Percentiles rank a stretch among this genome's conserved stretches.
Conservation (phyloP, 2,888 invertebrate species). For the Lobophora halterata region DNA sequence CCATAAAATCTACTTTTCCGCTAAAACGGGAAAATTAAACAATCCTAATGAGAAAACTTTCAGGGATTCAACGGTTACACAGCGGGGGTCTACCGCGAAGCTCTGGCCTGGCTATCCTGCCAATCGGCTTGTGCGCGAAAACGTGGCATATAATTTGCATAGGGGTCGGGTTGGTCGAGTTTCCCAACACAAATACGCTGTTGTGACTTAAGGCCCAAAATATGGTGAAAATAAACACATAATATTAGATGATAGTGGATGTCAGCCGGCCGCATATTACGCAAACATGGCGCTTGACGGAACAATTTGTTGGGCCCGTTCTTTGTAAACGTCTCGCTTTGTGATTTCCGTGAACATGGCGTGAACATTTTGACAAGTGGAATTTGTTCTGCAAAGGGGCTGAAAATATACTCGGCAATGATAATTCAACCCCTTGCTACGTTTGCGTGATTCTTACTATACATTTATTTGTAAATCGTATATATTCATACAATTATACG, state of each 20-base stretch:
- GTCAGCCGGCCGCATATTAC: slow-evolving; percentile 56
- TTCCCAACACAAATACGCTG: slow-evolving; percentile 15
- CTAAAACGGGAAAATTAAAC: slow-evolving; percentile 42
- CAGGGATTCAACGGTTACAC: slow-evolving; percentile 42
- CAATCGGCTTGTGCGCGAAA: slow-evolving; percentile 12
- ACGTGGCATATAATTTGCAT: slow-evolving; percentile 24
- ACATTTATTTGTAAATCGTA: no score
- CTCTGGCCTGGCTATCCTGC: slow-evolving; percentile 11
- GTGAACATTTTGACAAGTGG: slow-evolving; percentile 75
- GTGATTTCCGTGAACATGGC: slow-evolving; percentile 67
- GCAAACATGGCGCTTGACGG: slow-evolving; percentile 63
- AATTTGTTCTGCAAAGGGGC: slow-evolving; percentile 66
- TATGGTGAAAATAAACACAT: slow-evolving; percentile 44
- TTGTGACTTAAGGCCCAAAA: slow-evolving; percentile 30
- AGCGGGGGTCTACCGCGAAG: slow-evolving; percentile 39
- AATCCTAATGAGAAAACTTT: slow-evolving; percentile 54
- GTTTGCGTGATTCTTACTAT: slow-evolving; percentile 37
- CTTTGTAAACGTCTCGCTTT: slow-evolving; percentile 73
- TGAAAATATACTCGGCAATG: slow-evolving; percentile 47
- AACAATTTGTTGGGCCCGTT: slow-evolving; percentile 71
- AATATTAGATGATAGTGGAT: slow-evolving; percentile 53
- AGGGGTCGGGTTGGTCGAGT: slow-evolving; percentile 20
- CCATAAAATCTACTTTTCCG: slow-evolving; percentile 33
- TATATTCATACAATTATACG: slow-evolving; percentile 6
- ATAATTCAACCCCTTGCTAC: slow-evolving; percentile 45